Base-by-base conservation (phyloP, 2,888 invertebrate species). In the Galerucella nymphaeae region DNA sequence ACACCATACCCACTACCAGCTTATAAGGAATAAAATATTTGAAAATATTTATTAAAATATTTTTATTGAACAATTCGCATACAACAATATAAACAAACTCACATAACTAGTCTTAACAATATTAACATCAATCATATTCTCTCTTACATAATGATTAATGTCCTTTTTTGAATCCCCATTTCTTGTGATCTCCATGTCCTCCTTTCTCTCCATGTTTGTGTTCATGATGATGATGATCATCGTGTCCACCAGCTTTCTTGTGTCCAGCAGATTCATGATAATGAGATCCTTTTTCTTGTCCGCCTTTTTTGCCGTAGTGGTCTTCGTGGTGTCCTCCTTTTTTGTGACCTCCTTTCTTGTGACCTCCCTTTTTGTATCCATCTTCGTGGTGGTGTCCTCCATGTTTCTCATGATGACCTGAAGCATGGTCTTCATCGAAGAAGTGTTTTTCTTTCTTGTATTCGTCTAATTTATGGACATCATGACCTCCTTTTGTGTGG, bases 361-460 rank as follows among this genome's bases (percentile, higher is more conserved):
- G 92, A 6, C 93, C 93, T 72, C 95, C 95, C 87, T 95, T 93
- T 86, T 94, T 93, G 86, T 93, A 92, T 38, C 92, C 93, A 79
- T 94, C 93, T 82, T 92, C 93, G 83, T 95, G 93, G 83, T 94
- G 93, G 85, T 91, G 92, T 50, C 90, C 93, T 75, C 94, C 95
- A 82, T 95, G 93, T 82, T 94, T 94, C 83, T 93, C 93, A 85
- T 94, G 93, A 80, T 93, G 93, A 0, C 93, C 94, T 58, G 92
- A 91, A 81, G 93, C 94, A 79, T 95, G 94, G 81, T 94, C 92
- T 86, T 95, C 95, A 80, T 95, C 95, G 85, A 92, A 94, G 90
- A 94, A 95, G 82, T 94, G 92, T 83, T 95, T 95, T 82, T 95
- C 93, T 85, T 95, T 95, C 84, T 94, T 94, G 86, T 91, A 94